Evolutionary conservation across 2,797 vertebrate species (phyloP), one percentile per base, ranked within the genome.

Genomic region (Jordanella pulchra): DNA sequence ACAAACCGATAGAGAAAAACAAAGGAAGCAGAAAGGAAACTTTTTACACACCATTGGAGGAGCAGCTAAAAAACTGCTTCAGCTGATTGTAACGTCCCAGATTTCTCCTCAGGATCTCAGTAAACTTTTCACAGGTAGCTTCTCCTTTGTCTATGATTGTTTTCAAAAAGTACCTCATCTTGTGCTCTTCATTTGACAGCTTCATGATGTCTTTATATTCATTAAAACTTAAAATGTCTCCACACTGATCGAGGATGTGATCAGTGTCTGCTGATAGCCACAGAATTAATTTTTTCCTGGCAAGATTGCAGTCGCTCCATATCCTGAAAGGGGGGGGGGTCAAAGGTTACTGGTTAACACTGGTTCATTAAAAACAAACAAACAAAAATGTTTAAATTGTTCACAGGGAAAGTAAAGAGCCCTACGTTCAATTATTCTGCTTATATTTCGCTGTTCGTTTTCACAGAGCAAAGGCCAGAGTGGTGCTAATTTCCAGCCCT

Each of bases 231-330:
- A 72, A 58, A 47, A 75, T 66, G 2, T 73, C 51, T 0, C 21
- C 75, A 23, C 75, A 78, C 35, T 54, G 3, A 0, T 60, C 0
- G 7, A 82, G 14, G 47, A 85, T 78, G 58, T 42, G 50, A 14
- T 51, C 64, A 0, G 80, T 42, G 23, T 85, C 67, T 51, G 9
- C 12, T 11, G 67, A 69, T 42, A 84, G 50, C 48, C 23, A 65
- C 60, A 0, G 0, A 1, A 54, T 0, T 18, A 76, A 65, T n/a
- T 4, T 6, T 21, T 2, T 32, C 18, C 72, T 44, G 7, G 3
- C 7, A 14, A 35, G 81, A 48, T 14, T 35, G 21, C 65, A 78
- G 50, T 6, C 30, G 42, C 25, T 82, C 72, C 69, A 17, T 76
- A 9, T 45, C 32, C 79, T 79, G 76, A 4, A 4, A 39, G 69